A percentile compares a stretch with the other conserved stretches of the same genome.
Conservation (phyloP, 2,888 invertebrate species). For the Aphrophora alni region DNA sequence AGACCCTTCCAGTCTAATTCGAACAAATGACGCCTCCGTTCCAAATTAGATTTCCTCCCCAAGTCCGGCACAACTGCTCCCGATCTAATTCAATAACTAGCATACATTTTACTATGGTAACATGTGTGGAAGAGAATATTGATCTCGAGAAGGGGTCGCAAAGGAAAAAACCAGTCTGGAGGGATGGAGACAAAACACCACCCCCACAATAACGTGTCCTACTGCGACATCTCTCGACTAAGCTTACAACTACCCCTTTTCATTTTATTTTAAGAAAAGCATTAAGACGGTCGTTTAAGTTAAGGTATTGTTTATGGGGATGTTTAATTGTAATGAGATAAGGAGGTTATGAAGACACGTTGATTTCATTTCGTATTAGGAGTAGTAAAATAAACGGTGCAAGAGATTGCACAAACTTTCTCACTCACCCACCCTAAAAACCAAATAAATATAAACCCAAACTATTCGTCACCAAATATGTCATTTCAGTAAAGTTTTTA, state of each 20-base stretch:
- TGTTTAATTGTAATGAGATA: too few relatives aligned
- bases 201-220: conserved; percentile 2
- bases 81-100: conserved; percentile 50
- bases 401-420: too few relatives aligned
- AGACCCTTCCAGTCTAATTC: conserved; percentile 48
- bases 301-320: too few relatives aligned
- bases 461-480: too few relatives aligned
- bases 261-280: background rate
- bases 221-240: conserved; percentile 9
- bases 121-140: conserved; percentile 44
- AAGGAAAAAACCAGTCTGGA: background rate
- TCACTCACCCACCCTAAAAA: too few relatives aligned
- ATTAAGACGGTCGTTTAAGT: background rate
- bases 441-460: too few relatives aligned
- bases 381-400: too few relatives aligned
- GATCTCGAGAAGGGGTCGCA: background rate
- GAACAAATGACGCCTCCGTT: conserved; percentile 50
- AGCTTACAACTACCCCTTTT: background rate
- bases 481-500: too few relatives aligned
- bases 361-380: too few relatives aligned
- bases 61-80: conserved; percentile 37
- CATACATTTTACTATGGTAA: conserved; percentile 51
- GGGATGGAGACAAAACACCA: conserved; percentile 10
- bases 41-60: conserved; percentile 55
- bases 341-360: too few relatives aligned